Base-by-base conservation (phyloP, 2,888 invertebrate genomes). In the Selenia dentaria region DNA sequence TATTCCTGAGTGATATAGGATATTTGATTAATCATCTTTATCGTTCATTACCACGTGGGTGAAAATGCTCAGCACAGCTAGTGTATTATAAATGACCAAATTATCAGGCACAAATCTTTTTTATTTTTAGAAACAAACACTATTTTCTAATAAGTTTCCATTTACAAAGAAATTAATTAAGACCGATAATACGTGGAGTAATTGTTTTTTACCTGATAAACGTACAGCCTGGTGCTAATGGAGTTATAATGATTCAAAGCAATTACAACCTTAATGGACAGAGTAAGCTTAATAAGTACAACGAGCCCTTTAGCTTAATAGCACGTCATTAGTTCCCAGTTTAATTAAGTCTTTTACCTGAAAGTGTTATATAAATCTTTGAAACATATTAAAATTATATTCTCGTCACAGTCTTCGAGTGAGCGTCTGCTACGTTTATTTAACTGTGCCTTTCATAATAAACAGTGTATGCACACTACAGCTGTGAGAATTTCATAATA, bases 271-370 rank as follows among this genome's bases (percentile, higher is more conserved):
- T 25, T 10, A 25, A 25, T 25, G 10, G 25, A 25, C 2, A 25
- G 3, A 25, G 6, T 25, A 25, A 10, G 10, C 10, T 25, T 27
- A 27, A 27, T 38, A 31, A n/a, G 22, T 13, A n/a, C n/a, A 13
- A 35, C 22, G 8, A 26, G 10, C 25, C 36, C 31, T 9, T 31
- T 43, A 11, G 18, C 26, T 37, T 32, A 37, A 43, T 32, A 36
- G 32, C 11, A 16, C 9, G 11, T 3, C 35, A 35, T 42, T 42
- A 35, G 35, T 14, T 28, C 13, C 22, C 25, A 31, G 29, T 18
- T 29, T 22, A 25, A 29, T 28, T 29, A 16, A 25, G 14, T 13
- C 6, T 14, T 34, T 27, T 32, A 20, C 25, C 10, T 35, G 11
- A 1, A 4, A 25, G 10, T 12, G 11, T 13, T 12, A 18, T 43